phyloP scores from a whole-genome alignment of 2,888 invertebrate genomes.

The Platynereis dumerilii region DNA sequence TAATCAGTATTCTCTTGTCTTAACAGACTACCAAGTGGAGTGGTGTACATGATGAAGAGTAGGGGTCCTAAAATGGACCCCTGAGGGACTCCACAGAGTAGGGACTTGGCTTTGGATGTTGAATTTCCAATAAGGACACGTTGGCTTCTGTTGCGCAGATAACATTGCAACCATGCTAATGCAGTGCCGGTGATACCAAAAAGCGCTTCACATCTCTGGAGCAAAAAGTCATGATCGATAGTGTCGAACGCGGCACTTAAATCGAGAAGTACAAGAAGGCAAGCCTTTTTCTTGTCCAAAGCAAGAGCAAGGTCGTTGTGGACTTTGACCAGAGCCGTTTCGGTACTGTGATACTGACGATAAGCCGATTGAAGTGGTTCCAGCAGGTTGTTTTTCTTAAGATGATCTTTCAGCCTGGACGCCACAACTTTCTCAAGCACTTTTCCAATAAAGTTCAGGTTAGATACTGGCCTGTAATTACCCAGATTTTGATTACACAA shows the following conservation, averaged over 20 bases:
- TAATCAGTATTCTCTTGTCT: background rate
- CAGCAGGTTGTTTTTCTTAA: too few species aligned
- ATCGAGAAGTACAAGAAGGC: background rate
- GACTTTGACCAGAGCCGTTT: background rate
- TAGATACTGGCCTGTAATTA: background rate
- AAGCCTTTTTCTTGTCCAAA: background rate
- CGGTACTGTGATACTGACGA: background rate
- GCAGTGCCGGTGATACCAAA: conserved; percentile 5
- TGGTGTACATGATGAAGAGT: conserved; percentile 1
- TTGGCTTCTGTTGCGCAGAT: background rate
- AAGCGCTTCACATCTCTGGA: background rate
- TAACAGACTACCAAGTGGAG: background rate
- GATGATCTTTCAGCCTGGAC: too few species aligned
- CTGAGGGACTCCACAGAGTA: background rate
- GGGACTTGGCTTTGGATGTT: background rate
- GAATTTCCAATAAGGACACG: background rate
- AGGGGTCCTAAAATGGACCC: background rate
- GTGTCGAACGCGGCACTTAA: conserved; percentile 8
- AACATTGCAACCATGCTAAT: background rate
- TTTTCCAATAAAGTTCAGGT: background rate
- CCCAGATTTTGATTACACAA: background rate
- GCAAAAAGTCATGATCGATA: background rate
- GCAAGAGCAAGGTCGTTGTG: conserved; percentile 1
- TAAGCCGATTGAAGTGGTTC: conserved; percentile 4
- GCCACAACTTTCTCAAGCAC: too few species aligned